phyloP scores from a whole-genome alignment of 2,888 invertebrate genomes.

The Lasioglossum lativentre region DNA sequence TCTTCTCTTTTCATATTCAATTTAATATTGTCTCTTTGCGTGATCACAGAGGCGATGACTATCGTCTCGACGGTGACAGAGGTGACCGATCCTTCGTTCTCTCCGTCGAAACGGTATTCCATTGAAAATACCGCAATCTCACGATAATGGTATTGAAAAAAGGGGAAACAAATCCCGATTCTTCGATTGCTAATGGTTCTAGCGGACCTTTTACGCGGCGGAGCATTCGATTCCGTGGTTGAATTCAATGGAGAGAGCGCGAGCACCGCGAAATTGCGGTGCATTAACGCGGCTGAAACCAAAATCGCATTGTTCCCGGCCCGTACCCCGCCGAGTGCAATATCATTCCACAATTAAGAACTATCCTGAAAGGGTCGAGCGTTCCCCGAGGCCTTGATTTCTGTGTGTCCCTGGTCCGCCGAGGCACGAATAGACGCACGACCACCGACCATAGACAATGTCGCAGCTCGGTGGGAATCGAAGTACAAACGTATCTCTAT shows the following conservation, averaged over 20 bases:
- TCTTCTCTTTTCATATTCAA: too few species aligned
- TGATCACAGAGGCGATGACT: too few species aligned
- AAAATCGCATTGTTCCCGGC: neutral
- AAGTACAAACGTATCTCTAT: constrained; percentile 49
- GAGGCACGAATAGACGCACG: constrained; percentile 20
- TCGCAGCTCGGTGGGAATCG: constrained; percentile 39
- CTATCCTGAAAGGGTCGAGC: neutral
- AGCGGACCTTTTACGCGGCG: neutral
- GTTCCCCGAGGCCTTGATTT: neutral
- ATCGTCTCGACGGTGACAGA: too few species aligned
- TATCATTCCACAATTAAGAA: constrained; percentile 10
- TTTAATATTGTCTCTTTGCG: too few species aligned
- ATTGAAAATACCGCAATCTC: neutral
- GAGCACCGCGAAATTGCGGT: neutral
- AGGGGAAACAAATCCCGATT: neutral
- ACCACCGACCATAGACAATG: constrained; percentile 37
- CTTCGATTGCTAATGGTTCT: neutral
- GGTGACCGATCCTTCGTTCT: neutral
- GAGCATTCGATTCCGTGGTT: neutral
- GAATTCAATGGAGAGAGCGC: neutral
- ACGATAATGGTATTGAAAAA: neutral
- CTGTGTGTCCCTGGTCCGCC: neutral
- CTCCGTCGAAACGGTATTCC: neutral
- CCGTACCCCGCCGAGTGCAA: neutral
- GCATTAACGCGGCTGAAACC: neutral